These are phyloP conservation scores for Rhyzopertha dominica DNA, from an alignment of 1,140 invertebrate genomes.

Conservation along the genomic window DNA sequence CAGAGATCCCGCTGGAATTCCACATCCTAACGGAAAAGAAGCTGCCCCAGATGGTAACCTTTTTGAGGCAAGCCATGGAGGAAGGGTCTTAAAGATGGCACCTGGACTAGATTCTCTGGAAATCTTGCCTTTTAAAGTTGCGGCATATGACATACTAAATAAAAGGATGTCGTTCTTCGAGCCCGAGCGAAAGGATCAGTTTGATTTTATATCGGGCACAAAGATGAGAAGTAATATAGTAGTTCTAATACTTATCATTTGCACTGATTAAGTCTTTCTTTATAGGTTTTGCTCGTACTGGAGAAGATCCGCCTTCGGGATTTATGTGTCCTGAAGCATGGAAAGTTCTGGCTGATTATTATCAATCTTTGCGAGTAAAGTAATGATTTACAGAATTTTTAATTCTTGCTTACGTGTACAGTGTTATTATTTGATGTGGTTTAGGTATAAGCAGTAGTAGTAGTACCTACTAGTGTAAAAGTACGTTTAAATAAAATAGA, in stretches of 20 bases:
- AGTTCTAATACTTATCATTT: constrained; percentile 14
- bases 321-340: constrained; percentile 95
- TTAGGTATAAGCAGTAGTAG: too few relatives aligned
- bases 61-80: constrained; percentile 91
- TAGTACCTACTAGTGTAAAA: too few relatives aligned
- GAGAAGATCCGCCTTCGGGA: constrained; percentile 80
- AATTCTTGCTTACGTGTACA: too few relatives aligned
- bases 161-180: constrained; percentile 94
- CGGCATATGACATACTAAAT: constrained; percentile 86
- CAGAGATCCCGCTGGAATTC: constrained; percentile 95
- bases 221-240: constrained; percentile 94
- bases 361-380: constrained; percentile 58
- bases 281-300: constrained; percentile 64
- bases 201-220: constrained; percentile 97
- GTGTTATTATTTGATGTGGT: too few relatives aligned
- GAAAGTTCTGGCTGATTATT: constrained; percentile 82
- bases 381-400: too few relatives aligned
- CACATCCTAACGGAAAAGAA: constrained; percentile 72
- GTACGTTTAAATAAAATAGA: too few relatives aligned
- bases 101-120: constrained; percentile 85
- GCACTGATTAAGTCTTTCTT: constrained; percentile 9
- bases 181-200: constrained; percentile 80
- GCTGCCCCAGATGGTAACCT: constrained; percentile 72
- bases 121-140: constrained; percentile 97
- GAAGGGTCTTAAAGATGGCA: constrained; percentile 86